A percentile compares a stretch with the other conserved stretches of the same genome.
Evolutionary conservation across 2,797 vertebrate genomes (phyloP).

Genomic region (Phoeniculus purpureus): DNA sequence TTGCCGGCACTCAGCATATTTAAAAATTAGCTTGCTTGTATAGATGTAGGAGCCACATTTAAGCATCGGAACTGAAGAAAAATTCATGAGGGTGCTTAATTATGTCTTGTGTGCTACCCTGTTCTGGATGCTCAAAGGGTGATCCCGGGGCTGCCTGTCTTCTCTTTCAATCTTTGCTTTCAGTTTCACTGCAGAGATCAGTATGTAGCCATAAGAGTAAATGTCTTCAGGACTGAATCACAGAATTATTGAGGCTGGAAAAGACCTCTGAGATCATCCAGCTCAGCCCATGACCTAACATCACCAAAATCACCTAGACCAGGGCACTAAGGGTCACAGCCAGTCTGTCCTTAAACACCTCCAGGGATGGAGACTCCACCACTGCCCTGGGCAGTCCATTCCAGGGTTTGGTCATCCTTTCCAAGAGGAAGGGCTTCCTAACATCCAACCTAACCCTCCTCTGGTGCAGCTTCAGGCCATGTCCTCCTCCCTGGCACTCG

Average conservation of each 20-base stretch:
- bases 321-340: too few relatives aligned
- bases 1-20: neutral
- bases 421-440: too few relatives aligned
- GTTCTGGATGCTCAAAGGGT: neutral
- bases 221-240: neutral
- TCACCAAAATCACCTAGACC: too few relatives aligned
- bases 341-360: too few relatives aligned
- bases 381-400: too few relatives aligned
- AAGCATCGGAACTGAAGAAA: neutral
- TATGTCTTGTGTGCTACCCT: neutral
- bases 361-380: too few relatives aligned
- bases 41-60: neutral
- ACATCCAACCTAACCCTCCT: too few relatives aligned
- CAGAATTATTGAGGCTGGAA: neutral
- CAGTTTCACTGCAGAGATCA: neutral
- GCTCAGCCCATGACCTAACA: too few relatives aligned
- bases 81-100: neutral
- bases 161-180: neutral
- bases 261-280: too few relatives aligned
- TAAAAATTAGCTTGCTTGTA: constrained; percentile 30
- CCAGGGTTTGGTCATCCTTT: too few relatives aligned
- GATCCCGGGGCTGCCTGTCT: fast-evolving
- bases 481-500: too few relatives aligned
- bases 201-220: neutral
- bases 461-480: too few relatives aligned